Conservation (phyloP, 2,888 invertebrate genomes). For the Macrosiphum euphorbiae region DNA sequence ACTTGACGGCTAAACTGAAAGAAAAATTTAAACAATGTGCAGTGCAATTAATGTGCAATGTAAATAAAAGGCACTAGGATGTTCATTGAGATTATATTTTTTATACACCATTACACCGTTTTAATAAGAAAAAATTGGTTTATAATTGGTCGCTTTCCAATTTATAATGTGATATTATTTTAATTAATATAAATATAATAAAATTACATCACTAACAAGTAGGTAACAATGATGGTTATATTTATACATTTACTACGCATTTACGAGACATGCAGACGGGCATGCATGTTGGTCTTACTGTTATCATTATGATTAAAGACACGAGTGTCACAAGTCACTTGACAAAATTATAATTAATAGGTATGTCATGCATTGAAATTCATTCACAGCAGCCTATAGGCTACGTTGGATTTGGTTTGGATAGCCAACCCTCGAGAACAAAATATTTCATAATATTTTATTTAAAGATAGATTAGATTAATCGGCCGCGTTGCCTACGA, state of each 20-base stretch:
- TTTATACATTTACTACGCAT: neutral
- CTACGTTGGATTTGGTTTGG: neutral
- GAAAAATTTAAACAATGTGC: too few species aligned
- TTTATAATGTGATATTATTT: too few species aligned
- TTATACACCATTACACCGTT: too few species aligned
- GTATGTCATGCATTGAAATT: neutral
- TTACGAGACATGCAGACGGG: neutral
- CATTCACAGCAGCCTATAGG: neutral
- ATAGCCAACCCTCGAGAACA: neutral
- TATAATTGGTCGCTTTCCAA: too few species aligned
- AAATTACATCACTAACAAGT: too few species aligned
- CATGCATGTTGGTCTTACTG: neutral
- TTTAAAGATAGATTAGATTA: neutral
- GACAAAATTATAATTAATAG: neutral
- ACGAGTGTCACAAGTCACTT: neutral
- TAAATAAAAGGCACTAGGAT: too few species aligned
- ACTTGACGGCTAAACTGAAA: too few species aligned
- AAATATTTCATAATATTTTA: neutral
- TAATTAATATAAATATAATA: too few species aligned
- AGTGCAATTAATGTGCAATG: too few species aligned
- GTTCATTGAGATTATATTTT: too few species aligned
- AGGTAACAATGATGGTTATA: neutral
- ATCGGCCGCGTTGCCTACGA: neutral
- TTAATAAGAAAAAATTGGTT: too few species aligned
- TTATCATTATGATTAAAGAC: neutral